These are phyloP conservation scores for Dolichallabes microphthalmus DNA, from an alignment of 2,113 vertebrate genomes.

Conservation along the genomic window DNA sequence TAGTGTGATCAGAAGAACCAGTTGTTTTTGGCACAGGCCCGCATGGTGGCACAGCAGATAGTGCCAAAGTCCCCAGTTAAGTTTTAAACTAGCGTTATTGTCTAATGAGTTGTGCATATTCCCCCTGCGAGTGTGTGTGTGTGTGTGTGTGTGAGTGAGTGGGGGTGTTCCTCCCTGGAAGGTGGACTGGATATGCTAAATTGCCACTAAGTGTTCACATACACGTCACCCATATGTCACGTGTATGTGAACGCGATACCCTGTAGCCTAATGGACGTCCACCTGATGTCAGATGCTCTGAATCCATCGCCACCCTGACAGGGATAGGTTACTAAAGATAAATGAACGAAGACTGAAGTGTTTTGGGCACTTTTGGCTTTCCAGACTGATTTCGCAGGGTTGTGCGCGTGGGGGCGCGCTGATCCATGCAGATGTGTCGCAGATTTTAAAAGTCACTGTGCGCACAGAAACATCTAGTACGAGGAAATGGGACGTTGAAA, in stretches of 20 bases:
- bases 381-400: not conserved
- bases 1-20: not conserved
- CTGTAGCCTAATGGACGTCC: not conserved
- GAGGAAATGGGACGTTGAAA: conserved; percentile 51
- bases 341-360: not conserved
- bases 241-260: not conserved
- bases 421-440: conserved; percentile 78
- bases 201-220: not conserved
- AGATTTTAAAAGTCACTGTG: conserved; percentile 77
- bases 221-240: too few relatives aligned
- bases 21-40: not conserved
- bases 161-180: not conserved
- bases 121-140: not conserved
- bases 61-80: not conserved
- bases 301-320: not conserved
- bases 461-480: conserved; percentile 53
- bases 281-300: not conserved
- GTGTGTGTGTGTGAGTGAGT: not conserved
- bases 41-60: not conserved
- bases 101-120: not conserved
- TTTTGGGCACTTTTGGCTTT: not conserved
- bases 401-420: conserved; percentile 58
- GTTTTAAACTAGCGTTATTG: not conserved
- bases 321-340: not conserved
- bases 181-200: not conserved